Evolutionary conservation across 2,113 vertebrate genomes (phyloP), one percentile per base, ranked within the genome.

Genomic region (Okapia johnstoni): DNA sequence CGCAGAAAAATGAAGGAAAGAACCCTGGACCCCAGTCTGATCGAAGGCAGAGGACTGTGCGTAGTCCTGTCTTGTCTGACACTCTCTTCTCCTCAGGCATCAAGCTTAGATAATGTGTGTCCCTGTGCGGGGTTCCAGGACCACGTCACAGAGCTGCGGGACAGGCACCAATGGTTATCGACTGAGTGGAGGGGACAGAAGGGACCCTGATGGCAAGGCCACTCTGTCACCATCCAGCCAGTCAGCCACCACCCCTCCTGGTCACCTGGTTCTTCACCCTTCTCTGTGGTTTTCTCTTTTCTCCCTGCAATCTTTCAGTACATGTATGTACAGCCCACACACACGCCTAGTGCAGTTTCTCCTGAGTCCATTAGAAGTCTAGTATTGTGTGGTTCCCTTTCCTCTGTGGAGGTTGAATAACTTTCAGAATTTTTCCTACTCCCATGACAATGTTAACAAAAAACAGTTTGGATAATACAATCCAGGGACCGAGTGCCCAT

Each of bases 101-200:
- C 33, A 23, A 3, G 66, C 66, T 40, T 40, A 25, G 66, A 46
- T 43, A 9, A 16, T 9, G 25, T 28, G 73, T 48, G 73, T 48
- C 70, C 40, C 25, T 77, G 43, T 0, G 7, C 1, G 2, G n/a
- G n/a, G 73, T 4, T 7, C 73, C 43, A 2, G 73, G 73, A 26
- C 73, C 73, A 26, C 43, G 6, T 28, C 73, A 16, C 25, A 48
- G 73, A 28, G 73, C 25, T 26, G 73, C 4, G 25, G 43, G 7
- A 16, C 0, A 4, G 36, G 73, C 14, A 4, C 43, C 28, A 14
- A 26, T 1, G 1, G 40, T 2, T 77, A n/a, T n/a, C n/a, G 73
- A 16, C 73, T 28, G 25, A 14, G 73, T 3, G 7, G 73, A 28
- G 73, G 43, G 40, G 25, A 1, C 40, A 77, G 40, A 43, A 43